These are phyloP conservation scores for Coelinius sp. DNA, from an alignment of 2,888 invertebrate species.

Conservation along the genomic window DNA sequence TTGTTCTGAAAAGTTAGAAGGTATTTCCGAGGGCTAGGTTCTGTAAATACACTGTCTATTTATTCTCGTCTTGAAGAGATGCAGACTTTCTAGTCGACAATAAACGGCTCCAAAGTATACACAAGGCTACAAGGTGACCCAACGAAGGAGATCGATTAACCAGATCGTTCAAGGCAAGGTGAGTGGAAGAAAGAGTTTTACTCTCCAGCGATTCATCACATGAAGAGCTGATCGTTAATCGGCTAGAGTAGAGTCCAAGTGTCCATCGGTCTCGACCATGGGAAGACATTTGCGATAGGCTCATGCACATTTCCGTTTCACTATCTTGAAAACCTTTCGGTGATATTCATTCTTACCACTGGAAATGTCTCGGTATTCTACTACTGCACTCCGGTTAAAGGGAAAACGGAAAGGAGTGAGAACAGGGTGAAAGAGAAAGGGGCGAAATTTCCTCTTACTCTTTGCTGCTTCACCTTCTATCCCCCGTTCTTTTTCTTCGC, in stretches of 20 bases:
- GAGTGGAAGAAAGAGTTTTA: background rate
- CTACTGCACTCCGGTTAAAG: background rate
- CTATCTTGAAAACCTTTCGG: conserved; percentile 2
- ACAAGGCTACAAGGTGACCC: background rate
- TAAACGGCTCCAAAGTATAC: background rate
- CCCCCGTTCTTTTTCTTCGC: no score
- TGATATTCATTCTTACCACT: conserved; percentile 24
- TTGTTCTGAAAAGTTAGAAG: no score
- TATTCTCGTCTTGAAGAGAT: background rate
- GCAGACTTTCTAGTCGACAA: background rate
- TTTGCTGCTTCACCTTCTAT: background rate
- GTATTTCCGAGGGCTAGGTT: background rate
- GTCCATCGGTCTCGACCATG: conserved; percentile 39
- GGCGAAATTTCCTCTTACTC: background rate
- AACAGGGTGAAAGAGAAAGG: background rate
- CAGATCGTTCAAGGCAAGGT: conserved; percentile 12
- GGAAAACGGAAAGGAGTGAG: background rate
- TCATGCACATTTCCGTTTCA: conserved; percentile 3
- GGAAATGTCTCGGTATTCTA: background rate
- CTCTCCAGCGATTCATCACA: conserved; percentile 40
- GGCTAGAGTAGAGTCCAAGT: conserved; percentile 47
- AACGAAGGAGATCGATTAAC: background rate
- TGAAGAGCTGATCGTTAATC: conserved; percentile 47
- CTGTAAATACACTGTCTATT: background rate
- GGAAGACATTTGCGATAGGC: conserved; percentile 10